Conservation (phyloP, 2,113 vertebrate genomes). For the Dunckerocampus dactyliophorus region DNA sequence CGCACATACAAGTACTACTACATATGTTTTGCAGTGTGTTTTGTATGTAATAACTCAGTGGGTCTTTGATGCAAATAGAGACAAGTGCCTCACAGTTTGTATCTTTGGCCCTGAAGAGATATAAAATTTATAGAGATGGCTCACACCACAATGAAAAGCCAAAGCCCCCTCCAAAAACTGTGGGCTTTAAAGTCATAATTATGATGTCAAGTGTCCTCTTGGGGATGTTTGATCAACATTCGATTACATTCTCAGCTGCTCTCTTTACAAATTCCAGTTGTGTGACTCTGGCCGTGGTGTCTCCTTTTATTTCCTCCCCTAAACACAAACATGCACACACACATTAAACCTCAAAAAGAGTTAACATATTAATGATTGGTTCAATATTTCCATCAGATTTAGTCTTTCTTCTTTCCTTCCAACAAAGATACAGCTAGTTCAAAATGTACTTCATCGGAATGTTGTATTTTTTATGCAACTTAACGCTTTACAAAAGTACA, state of each 20-base stretch:
- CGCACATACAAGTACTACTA: too few relatives aligned
- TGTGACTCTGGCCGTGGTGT: slow-evolving; percentile 43
- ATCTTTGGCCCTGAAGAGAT: slow-evolving; percentile 3
- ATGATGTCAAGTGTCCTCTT: slow-evolving; percentile 46
- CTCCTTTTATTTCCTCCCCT: slow-evolving; percentile 45
- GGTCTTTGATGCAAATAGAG: not conserved
- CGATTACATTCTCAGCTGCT: slow-evolving; percentile 22
- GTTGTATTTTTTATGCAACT: too few relatives aligned
- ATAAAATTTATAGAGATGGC: slow-evolving; percentile 11
- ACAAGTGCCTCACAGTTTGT: slow-evolving; percentile 5
- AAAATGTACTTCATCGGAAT: slow-evolving; percentile 6
- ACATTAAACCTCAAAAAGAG: slow-evolving; percentile 6
- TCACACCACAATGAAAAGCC: slow-evolving; percentile 28
- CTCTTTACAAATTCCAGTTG: slow-evolving; percentile 47
- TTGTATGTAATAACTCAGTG: not conserved
- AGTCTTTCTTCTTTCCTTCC: not conserved
- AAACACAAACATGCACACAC: slow-evolving; percentile 3
- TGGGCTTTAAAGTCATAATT: slow-evolving; percentile 27
- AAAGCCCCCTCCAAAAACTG: slow-evolving; percentile 6
- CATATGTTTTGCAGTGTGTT: too few relatives aligned
- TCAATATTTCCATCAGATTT: slow-evolving; percentile 13
- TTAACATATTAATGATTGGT: slow-evolving; percentile 3
- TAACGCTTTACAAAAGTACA: too few relatives aligned
- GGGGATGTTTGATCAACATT: slow-evolving; percentile 48
- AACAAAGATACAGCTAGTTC: slow-evolving; percentile 5